A percentile compares a stretch with the other conserved stretches of the same genome.
These are phyloP conservation scores for Pseudanteris insignis DNA, from an alignment of 2,888 invertebrate species.

Conservation along the genomic window DNA sequence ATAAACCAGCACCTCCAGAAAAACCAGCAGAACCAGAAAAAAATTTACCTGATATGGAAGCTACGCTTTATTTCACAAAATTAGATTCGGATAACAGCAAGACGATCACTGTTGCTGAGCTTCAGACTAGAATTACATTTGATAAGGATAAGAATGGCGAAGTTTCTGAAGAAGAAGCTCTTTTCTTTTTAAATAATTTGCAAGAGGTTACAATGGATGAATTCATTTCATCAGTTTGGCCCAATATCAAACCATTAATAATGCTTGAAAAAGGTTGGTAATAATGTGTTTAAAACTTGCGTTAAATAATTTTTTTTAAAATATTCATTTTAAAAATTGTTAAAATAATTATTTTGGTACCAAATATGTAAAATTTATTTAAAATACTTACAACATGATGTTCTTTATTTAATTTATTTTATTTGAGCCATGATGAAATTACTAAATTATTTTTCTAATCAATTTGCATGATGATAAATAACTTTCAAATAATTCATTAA, in stretches of 20 bases:
- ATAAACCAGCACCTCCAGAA: conserved; percentile 74
- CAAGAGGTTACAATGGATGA: conserved; percentile 75
- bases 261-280: too few species aligned
- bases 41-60: conserved; percentile 74
- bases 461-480: too few species aligned
- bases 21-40: conserved; percentile 68
- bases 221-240: conserved; percentile 78
- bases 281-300: too few species aligned
- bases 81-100: conserved; percentile 86
- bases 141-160: conserved; percentile 90
- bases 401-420: too few species aligned
- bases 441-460: too few species aligned
- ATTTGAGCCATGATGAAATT: too few species aligned
- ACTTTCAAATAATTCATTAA: too few species aligned
- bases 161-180: conserved; percentile 88
- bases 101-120: conserved; percentile 74
- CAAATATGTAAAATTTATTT: too few species aligned
- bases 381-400: too few species aligned
- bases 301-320: too few species aligned
- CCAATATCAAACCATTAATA: conserved; percentile 78
- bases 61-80: conserved; percentile 77
- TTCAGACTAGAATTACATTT: conserved; percentile 79
- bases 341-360: too few species aligned
- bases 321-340: too few species aligned
- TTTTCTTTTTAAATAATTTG: conserved; percentile 76